Evolutionary conservation across 2,888 invertebrate species (phyloP), one percentile per base, ranked within the genome.

Genomic region (Zaprionus lineosus): DNA sequence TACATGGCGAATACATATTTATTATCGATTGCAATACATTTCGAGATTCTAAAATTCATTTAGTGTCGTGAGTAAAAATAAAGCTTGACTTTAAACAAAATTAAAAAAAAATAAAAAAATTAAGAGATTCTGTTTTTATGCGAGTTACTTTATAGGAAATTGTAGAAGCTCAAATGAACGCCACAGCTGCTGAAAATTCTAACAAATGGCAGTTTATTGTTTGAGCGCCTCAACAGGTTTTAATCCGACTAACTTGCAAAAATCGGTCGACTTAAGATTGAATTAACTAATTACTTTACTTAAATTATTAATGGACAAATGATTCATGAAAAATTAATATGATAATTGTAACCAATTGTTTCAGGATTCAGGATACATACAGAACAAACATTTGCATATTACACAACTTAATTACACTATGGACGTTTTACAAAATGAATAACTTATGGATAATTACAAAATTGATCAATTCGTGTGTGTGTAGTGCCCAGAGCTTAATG

Each of bases 221-320:
- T n/a, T n/a, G 5, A 16, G 34, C 31, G 28, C 19, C 31, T 37
- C 18, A 16, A 33, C 43, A 24, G 16, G 24, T 18, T 24, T 39
- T 11, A n/a, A 21, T 21, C 1, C n/a, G 12, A 7, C 7, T 12
- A 15, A 34, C 24, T 36, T 36, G n/a, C 18, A 21, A 40, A 26
- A 28, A 19, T 9, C 31, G 31, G n/a, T 1, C 28, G 14, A n/a
- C 24, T 26, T 12, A 19, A 47, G 31, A 74, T 72, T 53, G 28
- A 79, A 75, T 75, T 75, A 75, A 79, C 74, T 75, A 75, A 79
- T 75, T 79, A 61, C 31, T 75, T 79, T 75, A 75, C 73, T 76
- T 76, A 77, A 62, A 48, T 43, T 51, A 52, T 70, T 77, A 62
- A 37, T 74, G 78, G 66, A 74, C 70, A 74, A 74, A 74, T 67